These are phyloP conservation scores for Microplitis manilae DNA, from an alignment of 2,888 invertebrate genomes.

Conservation along the genomic window DNA sequence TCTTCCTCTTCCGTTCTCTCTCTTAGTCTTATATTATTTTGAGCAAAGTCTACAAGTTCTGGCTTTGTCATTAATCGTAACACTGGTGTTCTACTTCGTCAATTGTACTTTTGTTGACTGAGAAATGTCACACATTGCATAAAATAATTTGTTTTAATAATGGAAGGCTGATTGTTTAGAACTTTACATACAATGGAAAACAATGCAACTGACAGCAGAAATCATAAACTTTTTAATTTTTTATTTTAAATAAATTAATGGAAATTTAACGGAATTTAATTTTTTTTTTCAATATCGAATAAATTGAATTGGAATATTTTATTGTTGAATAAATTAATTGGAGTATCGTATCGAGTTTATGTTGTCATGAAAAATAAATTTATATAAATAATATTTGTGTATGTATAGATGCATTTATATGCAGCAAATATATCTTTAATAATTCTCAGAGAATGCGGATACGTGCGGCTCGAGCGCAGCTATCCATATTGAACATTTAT, in stretches of 20 bases:
- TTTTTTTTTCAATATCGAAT: too few relatives aligned
- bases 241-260: too few relatives aligned
- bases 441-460: neutral
- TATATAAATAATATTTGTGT: neutral
- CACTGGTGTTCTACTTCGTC: constrained; percentile 5
- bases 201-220: too few relatives aligned
- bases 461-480: neutral
- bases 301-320: neutral
- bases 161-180: too few relatives aligned
- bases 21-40: neutral
- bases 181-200: too few relatives aligned
- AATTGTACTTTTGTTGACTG: neutral
- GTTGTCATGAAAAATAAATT: neutral
- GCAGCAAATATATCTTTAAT: neutral
- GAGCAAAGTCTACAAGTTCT: neutral
- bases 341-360: neutral
- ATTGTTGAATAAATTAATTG: neutral
- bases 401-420: neutral
- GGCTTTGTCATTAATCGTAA: constrained; percentile 23
- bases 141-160: too few relatives aligned
- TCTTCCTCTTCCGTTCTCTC: neutral
- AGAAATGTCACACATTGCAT: neutral
- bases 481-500: constrained; percentile 8
- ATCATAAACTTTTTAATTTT: too few relatives aligned
- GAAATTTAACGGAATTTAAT: too few relatives aligned